Evolutionary conservation across 2,113 vertebrate species (phyloP), one percentile per base, ranked within the genome.

Genomic region (Sander lucioperca): DNA sequence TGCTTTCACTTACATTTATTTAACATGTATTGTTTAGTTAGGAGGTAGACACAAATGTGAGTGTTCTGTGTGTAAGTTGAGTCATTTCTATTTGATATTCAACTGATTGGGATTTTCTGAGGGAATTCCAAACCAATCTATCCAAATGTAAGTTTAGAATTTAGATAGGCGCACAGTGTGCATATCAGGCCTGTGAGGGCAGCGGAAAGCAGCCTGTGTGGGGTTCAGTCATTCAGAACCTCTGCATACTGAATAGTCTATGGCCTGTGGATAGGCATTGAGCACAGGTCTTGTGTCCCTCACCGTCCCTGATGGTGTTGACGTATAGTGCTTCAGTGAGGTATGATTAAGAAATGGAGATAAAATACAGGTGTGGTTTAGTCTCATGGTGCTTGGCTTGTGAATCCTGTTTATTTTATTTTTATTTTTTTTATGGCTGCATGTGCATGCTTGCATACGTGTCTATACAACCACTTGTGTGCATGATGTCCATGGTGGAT

Each of bases 221-320:
- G 80, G 77, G 75, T 74, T 91, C 73, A 87, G 80, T 87, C 89
- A 88, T 80, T 94, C 85, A 84, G 79, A 84, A 86, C 85, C 85
- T 78, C 72, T 77, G 84, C 85, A 66, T 75, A 36, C 74, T 80
- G 72, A 85, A 48, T 72, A 82, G 78, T 86, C 62, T 21, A 45
- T 89, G 78, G 76, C 71, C 10, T 89, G 83, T 77, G 54, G 69
- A 88, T 64, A 62, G 77, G 56, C 14, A 2, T 70, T 56, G 83
- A 85, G 70, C 73, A 68, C 48, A 68, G 62, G 74, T 58, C 51
- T 74, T 74, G 77, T 79, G 79, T 80, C 48, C 72, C 77, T 19
- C 70, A 21, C 57, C 1, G 56, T 86, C 53, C 54, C 51, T 64
- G 51, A 61, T 59, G 19, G 30, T 84, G 59, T 43, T 62, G 36